Evolutionary conservation across 2,888 invertebrate species (phyloP).

Genomic region (Automeris io): DNA sequence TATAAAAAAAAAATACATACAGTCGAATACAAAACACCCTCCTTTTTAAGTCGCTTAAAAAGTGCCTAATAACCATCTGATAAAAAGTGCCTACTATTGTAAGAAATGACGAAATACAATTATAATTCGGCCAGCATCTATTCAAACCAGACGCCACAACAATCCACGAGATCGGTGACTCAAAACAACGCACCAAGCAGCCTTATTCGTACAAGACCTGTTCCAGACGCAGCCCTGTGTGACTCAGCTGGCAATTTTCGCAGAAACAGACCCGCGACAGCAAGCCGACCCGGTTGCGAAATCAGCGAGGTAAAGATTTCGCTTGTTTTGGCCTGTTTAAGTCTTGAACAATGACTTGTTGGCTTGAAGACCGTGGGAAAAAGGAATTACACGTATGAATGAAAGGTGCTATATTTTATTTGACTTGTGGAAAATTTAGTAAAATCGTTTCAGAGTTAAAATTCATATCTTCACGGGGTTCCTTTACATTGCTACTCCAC

Average conservation of each 20-base stretch:
- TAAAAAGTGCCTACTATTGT: too few relatives aligned
- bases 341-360: too few relatives aligned
- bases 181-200: constrained; percentile 15
- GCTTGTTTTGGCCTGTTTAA: constrained; percentile 23
- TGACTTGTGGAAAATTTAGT: background rate
- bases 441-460: too few relatives aligned
- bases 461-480: too few relatives aligned
- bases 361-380: constrained; percentile 5
- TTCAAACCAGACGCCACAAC: constrained; percentile 20
- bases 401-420: background rate
- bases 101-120: constrained; percentile 7
- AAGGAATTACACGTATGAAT: background rate
- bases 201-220: constrained; percentile 37
- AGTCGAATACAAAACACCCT: too few relatives aligned
- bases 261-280: constrained; percentile 38
- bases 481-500: too few relatives aligned
- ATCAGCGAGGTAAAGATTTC: constrained; percentile 37
- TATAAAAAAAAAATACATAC: too few relatives aligned
- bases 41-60: too few relatives aligned
- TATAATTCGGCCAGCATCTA: constrained; percentile 11
- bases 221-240: constrained; percentile 41
- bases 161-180: constrained; percentile 19
- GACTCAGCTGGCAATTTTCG: constrained; percentile 56
- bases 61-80: too few relatives aligned
- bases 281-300: constrained; percentile 50